A percentile compares a stretch with the other conserved stretches of the same genome.
Conservation (phyloP, 2,888 invertebrate genomes). For the Selenia dentaria region DNA sequence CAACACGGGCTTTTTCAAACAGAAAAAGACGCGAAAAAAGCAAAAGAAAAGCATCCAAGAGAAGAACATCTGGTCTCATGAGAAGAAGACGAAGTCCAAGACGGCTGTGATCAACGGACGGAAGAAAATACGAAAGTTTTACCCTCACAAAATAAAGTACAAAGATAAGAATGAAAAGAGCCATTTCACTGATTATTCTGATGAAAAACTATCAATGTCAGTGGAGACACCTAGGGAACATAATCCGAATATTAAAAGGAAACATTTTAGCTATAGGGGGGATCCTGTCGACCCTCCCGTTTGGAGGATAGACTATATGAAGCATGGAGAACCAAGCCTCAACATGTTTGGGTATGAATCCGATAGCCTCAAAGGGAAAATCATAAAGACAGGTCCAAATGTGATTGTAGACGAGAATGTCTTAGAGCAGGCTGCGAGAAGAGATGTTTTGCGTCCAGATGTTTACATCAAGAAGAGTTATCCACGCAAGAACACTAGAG, state of each 20-base stretch:
- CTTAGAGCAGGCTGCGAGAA: conserved; percentile 46
- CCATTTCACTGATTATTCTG: conserved; percentile 53
- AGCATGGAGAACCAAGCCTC: conserved; percentile 65
- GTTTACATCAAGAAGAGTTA: conserved; percentile 69
- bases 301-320: conserved; percentile 74
- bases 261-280: conserved; percentile 46
- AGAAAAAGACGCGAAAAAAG: conserved; percentile 22
- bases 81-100: conserved; percentile 36
- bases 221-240: conserved; percentile 56
- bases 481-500: conserved; percentile 42
- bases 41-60: conserved; percentile 4
- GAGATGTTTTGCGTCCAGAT: conserved; percentile 67
- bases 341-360: conserved; percentile 51
- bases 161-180: conserved; percentile 49
- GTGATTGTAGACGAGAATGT: conserved; percentile 49
- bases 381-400: conserved; percentile 55
- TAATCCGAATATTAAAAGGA: conserved; percentile 38
- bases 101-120: conserved; percentile 47
- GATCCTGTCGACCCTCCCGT: conserved; percentile 55
- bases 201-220: conserved; percentile 66
- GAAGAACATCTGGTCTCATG: conserved; percentile 39
- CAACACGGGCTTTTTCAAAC: conserved; percentile 41
- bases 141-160: conserved; percentile 74
- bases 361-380: conserved; percentile 51
- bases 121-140: conserved; percentile 70